Conservation (phyloP, 2,888 invertebrate genomes). For the Trichopria drosophilae region DNA sequence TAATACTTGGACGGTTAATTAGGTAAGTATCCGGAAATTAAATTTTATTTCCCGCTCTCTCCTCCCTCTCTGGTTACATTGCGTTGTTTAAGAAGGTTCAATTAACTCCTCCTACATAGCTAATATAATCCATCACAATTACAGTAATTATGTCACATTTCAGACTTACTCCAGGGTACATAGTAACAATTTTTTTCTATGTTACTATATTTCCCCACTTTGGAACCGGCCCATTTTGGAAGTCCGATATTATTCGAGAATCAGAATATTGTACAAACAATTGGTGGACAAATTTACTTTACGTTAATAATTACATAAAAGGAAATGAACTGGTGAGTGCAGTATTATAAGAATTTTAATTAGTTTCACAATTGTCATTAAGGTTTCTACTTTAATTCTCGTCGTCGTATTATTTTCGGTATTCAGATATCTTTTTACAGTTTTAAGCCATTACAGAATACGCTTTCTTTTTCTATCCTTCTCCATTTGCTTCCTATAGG, state of each 20-base stretch:
- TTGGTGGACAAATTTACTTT: constrained; percentile 48
- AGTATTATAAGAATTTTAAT: neutral
- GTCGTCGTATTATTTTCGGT: no score
- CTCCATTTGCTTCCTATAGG: no score
- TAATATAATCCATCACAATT: no score
- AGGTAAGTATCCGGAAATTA: constrained; percentile 41
- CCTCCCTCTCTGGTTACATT: no score
- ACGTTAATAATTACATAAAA: constrained; percentile 45
- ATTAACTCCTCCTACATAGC: no score
- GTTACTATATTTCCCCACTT: constrained; percentile 38
- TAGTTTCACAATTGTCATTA: no score
- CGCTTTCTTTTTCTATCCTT: no score
- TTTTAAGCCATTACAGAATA: no score
- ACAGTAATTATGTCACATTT: constrained; percentile 9
- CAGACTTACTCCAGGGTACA: constrained; percentile 44
- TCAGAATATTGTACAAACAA: constrained; percentile 39
- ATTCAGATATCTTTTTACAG: no score
- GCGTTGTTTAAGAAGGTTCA: no score
- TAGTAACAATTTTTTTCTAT: constrained; percentile 41
- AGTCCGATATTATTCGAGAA: constrained; percentile 36
- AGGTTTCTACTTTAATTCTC: no score
- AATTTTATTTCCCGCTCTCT: no score
- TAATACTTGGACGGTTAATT: constrained; percentile 39
- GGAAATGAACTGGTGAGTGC: constrained; percentile 30
- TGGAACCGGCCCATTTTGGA: constrained; percentile 47